Evolutionary conservation across 2,888 invertebrate genomes (phyloP).

Genomic region (Zygothrica quintamaculata): DNA sequence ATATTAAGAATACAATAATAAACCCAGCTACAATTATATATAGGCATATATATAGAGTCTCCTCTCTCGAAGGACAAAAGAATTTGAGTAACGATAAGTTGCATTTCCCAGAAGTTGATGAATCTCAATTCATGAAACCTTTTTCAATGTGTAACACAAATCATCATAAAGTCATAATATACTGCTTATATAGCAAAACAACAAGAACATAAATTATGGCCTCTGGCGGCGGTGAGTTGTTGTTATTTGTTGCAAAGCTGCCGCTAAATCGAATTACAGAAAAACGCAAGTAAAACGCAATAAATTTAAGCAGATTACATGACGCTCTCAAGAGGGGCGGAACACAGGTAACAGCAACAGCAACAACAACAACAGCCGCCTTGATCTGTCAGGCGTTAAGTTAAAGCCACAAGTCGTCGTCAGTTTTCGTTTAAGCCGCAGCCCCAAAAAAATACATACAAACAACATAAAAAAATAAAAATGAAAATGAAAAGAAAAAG

Average conservation of each 20-base stretch:
- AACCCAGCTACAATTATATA: too few relatives aligned
- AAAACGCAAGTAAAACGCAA: conserved; percentile 61
- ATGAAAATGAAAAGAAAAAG: too few relatives aligned
- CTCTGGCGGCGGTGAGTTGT: conserved; percentile 19
- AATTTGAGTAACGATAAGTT: too few relatives aligned
- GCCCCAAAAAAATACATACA: conserved; percentile 34
- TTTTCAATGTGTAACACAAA: too few relatives aligned
- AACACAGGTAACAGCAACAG: conserved; percentile 10
- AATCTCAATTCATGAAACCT: too few relatives aligned
- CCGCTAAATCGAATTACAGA: conserved; percentile 68
- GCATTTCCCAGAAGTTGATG: too few relatives aligned
- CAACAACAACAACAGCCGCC: conserved; percentile 39
- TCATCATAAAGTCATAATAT: not conserved
- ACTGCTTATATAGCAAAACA: not conserved
- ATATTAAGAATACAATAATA: too few relatives aligned
- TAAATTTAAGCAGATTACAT: conserved; percentile 75
- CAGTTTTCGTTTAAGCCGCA: conserved; percentile 16
- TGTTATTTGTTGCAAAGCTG: conserved; percentile 20
- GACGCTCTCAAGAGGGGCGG: conserved; percentile 32
- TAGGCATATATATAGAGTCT: too few relatives aligned
- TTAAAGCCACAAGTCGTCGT: conserved; percentile 4
- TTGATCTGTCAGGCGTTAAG: conserved; percentile 64
- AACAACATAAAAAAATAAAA: too few relatives aligned
- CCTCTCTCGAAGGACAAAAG: too few relatives aligned
- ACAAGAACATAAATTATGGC: conserved; percentile 56